These are phyloP conservation scores for Leptodactylus fallax DNA, from an alignment of 2,797 vertebrate species.

Conservation along the genomic window DNA sequence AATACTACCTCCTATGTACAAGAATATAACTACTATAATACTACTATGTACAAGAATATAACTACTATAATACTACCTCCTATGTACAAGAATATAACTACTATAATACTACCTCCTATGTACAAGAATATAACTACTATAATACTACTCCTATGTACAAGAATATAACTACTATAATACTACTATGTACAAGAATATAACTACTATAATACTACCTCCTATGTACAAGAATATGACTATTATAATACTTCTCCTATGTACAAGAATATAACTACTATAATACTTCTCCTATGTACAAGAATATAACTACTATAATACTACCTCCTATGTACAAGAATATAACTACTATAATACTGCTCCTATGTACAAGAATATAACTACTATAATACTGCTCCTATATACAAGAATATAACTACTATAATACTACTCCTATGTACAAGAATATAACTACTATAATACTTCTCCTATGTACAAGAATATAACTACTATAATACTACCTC, in stretches of 20 bases:
- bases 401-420: not conserved
- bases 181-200: not conserved
- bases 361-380: conserved; percentile 7
- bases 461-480: not conserved
- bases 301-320: no score
- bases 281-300: no score
- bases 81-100: conserved; percentile 13
- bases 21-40: conserved; percentile 13
- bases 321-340: no score
- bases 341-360: not conserved
- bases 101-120: not conserved
- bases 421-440: not conserved
- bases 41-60: not conserved
- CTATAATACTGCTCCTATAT: conserved; percentile 14
- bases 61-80: conserved; percentile 10
- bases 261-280: no score
- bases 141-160: conserved; percentile 8
- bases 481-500: conserved; percentile 5
- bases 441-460: not conserved
- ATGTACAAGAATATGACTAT: not conserved
- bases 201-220: conserved; percentile 6
- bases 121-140: conserved; percentile 20
- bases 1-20: not conserved
- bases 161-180: conserved; percentile 18
- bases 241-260: no score